These are phyloP conservation scores for Tiliacea aurago DNA, from an alignment of 2,888 invertebrate genomes.

Conservation along the genomic window DNA sequence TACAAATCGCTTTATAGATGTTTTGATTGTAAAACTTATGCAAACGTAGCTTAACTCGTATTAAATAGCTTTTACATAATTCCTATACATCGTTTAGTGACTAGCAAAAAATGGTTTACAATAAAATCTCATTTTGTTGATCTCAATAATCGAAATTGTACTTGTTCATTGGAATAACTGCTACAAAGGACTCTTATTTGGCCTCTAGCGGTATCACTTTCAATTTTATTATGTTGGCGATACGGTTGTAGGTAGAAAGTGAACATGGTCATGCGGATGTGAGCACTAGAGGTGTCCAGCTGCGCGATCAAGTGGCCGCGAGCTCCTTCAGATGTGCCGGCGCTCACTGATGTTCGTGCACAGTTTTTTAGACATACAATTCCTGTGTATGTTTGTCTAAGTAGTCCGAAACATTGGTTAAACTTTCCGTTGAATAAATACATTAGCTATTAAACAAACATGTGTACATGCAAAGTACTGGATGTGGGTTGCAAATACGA, in stretches of 20 bases:
- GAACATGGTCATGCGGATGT: slow-evolving; percentile 71
- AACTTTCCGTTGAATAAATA: slow-evolving; percentile 53
- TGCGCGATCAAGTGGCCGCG: slow-evolving; percentile 66
- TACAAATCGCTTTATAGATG: slow-evolving; percentile 38
- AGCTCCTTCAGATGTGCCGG: slow-evolving; percentile 49
- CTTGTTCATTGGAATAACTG: slow-evolving; percentile 42
- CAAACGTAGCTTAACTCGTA: slow-evolving; percentile 45
- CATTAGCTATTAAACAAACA: slow-evolving; percentile 40
- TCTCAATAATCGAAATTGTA: slow-evolving; percentile 50
- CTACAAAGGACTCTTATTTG: slow-evolving; percentile 55
- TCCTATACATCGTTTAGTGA: slow-evolving; percentile 30
- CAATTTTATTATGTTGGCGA: slow-evolving; percentile 71
- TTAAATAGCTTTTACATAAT: slow-evolving; percentile 54
- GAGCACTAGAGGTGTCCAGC: slow-evolving; percentile 71
- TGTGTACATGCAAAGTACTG: slow-evolving; percentile 34
- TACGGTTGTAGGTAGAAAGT: slow-evolving; percentile 76
- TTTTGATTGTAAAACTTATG: slow-evolving; percentile 47
- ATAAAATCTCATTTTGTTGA: slow-evolving; percentile 55
- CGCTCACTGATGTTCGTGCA: slow-evolving; percentile 43
- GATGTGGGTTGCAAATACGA: slow-evolving; percentile 28
- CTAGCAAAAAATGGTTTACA: too few species aligned
- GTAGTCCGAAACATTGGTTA: slow-evolving; percentile 42
- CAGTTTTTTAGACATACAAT: slow-evolving; percentile 47
- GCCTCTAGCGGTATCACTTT: slow-evolving; percentile 70
- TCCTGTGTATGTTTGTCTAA: slow-evolving; percentile 56